Evolutionary conservation across 2,797 vertebrate species (phyloP), one percentile per base, ranked within the genome.

Genomic region (Pseudochirops corinnae): DNA sequence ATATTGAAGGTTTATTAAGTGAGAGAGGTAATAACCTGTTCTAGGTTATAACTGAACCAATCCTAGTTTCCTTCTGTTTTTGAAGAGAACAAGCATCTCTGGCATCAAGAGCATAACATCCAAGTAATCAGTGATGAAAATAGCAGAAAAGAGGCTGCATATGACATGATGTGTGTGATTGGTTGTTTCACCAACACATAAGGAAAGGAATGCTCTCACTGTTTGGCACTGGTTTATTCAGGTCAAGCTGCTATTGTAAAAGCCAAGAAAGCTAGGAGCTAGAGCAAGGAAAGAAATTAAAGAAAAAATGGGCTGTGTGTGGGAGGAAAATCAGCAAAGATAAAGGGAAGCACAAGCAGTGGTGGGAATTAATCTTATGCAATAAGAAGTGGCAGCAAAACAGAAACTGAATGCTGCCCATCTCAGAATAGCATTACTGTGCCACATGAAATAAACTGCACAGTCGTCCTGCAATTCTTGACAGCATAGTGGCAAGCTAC

Each of bases 101-200:
- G 60, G 31, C 46, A 60, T 50, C 56, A 92, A 95, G 90, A 52
- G 91, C 91, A 46, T 96, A 62, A 95, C 55, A 21, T 13, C 1
- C 53, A 94, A 96, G 50, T 55, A 93, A 90, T 93, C 60, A 93
- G 18, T 12, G 60, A 18, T 50, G 53, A 94, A 95, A 56, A 92
- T 95, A 96, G 74, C 56, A 91, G 90, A 50, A 52, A 18, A 33
- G 94, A 95, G 93, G 57, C 93, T 82, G 55, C 18, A 96, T 26
- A 74, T 90, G 53, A 91, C n/a, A 74, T 92, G 90, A 94, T 96
- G 53, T 53, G 53, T 53, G 55, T 6, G 5, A 92, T 82, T 74
- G n/a, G 62, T 39, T 91, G 67, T 67, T 10, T 91, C 93, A 67
- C 55, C 55, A 92, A 39, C 67, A 18, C n/a, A 39, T 11, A 91